Base-by-base conservation (phyloP, 2,113 vertebrate species). In the Pseudopipra pipra region DNA sequence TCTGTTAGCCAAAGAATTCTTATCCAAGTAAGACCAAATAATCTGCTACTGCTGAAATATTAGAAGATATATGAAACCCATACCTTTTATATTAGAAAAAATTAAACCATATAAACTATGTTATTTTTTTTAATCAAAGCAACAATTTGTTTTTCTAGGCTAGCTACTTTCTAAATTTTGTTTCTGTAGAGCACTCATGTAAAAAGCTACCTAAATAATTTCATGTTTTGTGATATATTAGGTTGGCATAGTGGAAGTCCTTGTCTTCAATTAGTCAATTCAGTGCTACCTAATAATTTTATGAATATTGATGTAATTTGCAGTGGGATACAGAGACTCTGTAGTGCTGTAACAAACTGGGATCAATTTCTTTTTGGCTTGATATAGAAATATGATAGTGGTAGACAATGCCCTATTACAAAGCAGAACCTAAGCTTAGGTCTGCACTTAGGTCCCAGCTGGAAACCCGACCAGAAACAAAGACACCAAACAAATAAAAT, bases 21-120 rank as follows among this genome's bases (percentile, higher is more conserved):
- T 67, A 19, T 25, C 5, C 11, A 61, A 58, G 11, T 33, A 55
- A 77, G 22, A 75, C 16, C 3, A 58, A 12, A 25, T 67, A 72
- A 67, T 8, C 13, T 54, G 28, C n/a, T 86, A 14, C 12, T 43
- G 19, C 28, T 41, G n/a, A 59, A 67, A 41, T 39, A 21, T 43
- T 51, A 51, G 6, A 80, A 67, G 37, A 84, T 35, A 81, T 8
- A 51, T 39, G 37, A 82, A 87, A 22, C 5, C 6, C 8, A 14
- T 67, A 72, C 28, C 2, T 33, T 47, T 18, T 18, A 33, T 44
- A 21, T 44, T 39, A 47, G 25, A 39, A 82, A 71, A 58, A 68
- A 52, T 0, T 14, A 78, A 54, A 12, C 11, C 2, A 41, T 39
- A 41, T 12, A 18, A 68, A 44, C 3, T 0, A 19, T 11, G 2